A percentile compares a stretch with the other conserved stretches of the same genome.
Evolutionary conservation across 1,140 invertebrate species (phyloP).

Genomic region (Planococcus citri): DNA sequence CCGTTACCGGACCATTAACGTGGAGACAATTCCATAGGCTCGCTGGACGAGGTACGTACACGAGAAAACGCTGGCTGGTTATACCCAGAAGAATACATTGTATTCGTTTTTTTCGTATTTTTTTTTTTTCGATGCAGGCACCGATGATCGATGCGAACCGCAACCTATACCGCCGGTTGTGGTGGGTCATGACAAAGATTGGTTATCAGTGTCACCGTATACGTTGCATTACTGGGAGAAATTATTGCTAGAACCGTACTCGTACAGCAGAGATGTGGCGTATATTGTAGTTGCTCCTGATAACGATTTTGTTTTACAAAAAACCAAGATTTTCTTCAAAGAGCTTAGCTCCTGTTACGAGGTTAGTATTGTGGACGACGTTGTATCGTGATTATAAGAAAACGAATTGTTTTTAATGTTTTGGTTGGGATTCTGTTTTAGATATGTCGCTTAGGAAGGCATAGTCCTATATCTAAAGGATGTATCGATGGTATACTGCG

Average conservation of each 20-base stretch:
- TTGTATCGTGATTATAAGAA: not conserved
- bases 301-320: slow-evolving; percentile 64
- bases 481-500: slow-evolving; percentile 78
- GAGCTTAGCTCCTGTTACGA: slow-evolving; percentile 88
- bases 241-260: slow-evolving; percentile 83
- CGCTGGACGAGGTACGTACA: slow-evolving; percentile 62
- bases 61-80: not conserved
- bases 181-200: slow-evolving; percentile 89
- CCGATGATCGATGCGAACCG: slow-evolving; percentile 88
- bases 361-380: slow-evolving; percentile 35
- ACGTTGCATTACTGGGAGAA: slow-evolving; percentile 92
- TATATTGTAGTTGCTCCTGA: slow-evolving; percentile 92
- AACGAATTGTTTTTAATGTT: not conserved
- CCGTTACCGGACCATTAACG: slow-evolving; percentile 79
- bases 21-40: slow-evolving; percentile 94
- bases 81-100: too few species aligned
- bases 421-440: too few species aligned
- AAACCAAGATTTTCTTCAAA: slow-evolving; percentile 76
- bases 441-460: slow-evolving; percentile 75
- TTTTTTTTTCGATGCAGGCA: slow-evolving; percentile 36
- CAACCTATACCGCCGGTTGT: slow-evolving; percentile 89
- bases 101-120: too few species aligned
- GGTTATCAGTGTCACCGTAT: slow-evolving; percentile 83
- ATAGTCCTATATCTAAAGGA: slow-evolving; percentile 71
- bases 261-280: slow-evolving; percentile 79